Evolutionary conservation across 1,140 invertebrate genomes (phyloP).

Genomic region (Odontomachus brunneus): DNA sequence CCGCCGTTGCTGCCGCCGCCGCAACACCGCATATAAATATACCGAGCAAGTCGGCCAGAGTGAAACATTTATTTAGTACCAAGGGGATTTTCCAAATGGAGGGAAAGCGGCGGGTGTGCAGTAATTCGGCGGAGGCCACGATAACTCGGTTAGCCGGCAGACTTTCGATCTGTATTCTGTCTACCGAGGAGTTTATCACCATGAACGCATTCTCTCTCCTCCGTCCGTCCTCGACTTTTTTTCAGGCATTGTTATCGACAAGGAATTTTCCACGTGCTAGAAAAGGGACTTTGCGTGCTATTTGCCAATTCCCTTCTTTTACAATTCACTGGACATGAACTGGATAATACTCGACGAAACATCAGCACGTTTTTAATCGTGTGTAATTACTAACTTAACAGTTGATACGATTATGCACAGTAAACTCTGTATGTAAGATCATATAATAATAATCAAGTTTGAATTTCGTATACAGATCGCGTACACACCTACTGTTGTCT

Average conservation of each 20-base stretch:
- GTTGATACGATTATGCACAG: slow-evolving; percentile 1
- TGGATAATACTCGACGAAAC: too few species aligned
- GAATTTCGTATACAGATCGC: too few species aligned
- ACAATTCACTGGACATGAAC: too few species aligned
- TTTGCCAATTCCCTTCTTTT: slow-evolving; percentile 48
- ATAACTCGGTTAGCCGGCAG: slow-evolving; percentile 83
- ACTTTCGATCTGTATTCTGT: slow-evolving; percentile 83
- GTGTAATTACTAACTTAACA: background rate
- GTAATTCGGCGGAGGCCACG: slow-evolving; percentile 68
- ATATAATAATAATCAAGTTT: background rate
- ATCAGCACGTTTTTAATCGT: slow-evolving; percentile 8
- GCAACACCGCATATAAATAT: slow-evolving; percentile 81
- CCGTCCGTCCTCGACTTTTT: slow-evolving; percentile 17
- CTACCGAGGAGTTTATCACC: slow-evolving; percentile 82
- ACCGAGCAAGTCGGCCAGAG: slow-evolving; percentile 70
- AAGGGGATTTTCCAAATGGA: slow-evolving; percentile 82
- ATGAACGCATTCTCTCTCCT: slow-evolving; percentile 62
- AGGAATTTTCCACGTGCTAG: slow-evolving; percentile 29
- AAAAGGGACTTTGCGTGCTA: slow-evolving; percentile 48
- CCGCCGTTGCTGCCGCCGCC: slow-evolving; percentile 60
- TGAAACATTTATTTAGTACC: slow-evolving; percentile 84
- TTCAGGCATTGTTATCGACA: slow-evolving; percentile 54
- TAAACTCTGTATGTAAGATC: background rate
- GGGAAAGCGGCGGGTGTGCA: slow-evolving; percentile 68
- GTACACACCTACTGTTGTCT: too few species aligned